phyloP scores from a whole-genome alignment of 2,888 invertebrate genomes.

The Megastigmus dorsalis region DNA sequence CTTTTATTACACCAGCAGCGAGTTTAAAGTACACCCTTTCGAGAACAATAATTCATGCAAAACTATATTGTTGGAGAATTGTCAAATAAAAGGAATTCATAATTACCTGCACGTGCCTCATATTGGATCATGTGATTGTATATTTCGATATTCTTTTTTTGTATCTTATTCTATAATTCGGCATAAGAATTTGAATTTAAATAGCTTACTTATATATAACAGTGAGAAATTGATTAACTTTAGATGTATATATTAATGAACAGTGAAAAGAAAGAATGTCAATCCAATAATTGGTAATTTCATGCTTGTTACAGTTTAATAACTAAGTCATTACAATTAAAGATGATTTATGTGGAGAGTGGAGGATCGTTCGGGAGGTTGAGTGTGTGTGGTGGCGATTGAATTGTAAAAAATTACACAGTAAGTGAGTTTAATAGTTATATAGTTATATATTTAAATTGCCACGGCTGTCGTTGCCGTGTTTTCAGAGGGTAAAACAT shows the following conservation, averaged over 20 bases:
- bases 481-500: slow-evolving; percentile 58
- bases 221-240: no score
- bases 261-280: neutral
- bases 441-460: slow-evolving; percentile 59
- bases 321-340: no score
- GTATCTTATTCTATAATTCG: no score
- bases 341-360: no score
- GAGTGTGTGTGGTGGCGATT: no score
- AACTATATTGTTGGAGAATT: neutral
- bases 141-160: no score
- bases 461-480: slow-evolving; percentile 59
- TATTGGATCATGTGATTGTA: neutral
- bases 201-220: no score
- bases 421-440: slow-evolving; percentile 10
- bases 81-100: neutral
- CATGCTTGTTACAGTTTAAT: no score
- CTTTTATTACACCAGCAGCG: no score
- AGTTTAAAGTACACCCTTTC: no score
- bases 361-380: no score
- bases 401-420: slow-evolving; percentile 19
- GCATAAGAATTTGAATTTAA: no score
- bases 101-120: slow-evolving; percentile 13
- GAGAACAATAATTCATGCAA: slow-evolving; percentile 8
- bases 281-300: neutral
- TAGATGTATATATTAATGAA: neutral